Base-by-base conservation (phyloP, 1,140 invertebrate genomes). In the Hypsibius dujardini region DNA sequence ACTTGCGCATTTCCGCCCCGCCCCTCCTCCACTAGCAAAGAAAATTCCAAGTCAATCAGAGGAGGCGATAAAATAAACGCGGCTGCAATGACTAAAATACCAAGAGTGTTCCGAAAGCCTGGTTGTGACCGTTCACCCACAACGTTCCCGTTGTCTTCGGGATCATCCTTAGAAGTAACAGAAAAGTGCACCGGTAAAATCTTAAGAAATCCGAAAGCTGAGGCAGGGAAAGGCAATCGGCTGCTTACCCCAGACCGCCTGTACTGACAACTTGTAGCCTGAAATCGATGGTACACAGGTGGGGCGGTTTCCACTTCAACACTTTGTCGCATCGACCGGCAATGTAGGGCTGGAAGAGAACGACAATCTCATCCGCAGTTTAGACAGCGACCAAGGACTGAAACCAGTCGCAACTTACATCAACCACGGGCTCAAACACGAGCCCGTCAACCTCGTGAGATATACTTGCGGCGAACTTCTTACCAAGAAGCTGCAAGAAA, bases 301-400 rank as follows among this genome's bases (percentile, higher is more conserved):
- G 84, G 1, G 86, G 82, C 0, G 95, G 95, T 81, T 99, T 99
- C 96, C 96, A 99, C 80, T 99, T 99, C 1, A 99, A 79, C 0
- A 96, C 89, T 60, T 86, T 84, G n/a, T 82, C 78, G 78, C 88
- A 94, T 12, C 84, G 81, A 1, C 95, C 95, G 47, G 87, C 76
- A n/a, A 82, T 80, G 78, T 98, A 98, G 1, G 72, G 46, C 72
- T 72, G 50, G 2, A 50, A 71, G 12, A 72, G 2, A 28, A 28
- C 28, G 28, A 28, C 28, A 28, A 28, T 28, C 28, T 28, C 28
- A 15, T n/a, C 47, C 28, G 47, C 70, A 28, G 14, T 14, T 28
- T 28, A 28, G 28, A 28, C 28, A 28, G 28, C 28, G 28, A 28
- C 28, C 28, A 28, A 28, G 28, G 28, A 28, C 28, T 28, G 28